Evolutionary conservation across 2,888 invertebrate species (phyloP).

Genomic region (Chrysolina haemoptera): DNA sequence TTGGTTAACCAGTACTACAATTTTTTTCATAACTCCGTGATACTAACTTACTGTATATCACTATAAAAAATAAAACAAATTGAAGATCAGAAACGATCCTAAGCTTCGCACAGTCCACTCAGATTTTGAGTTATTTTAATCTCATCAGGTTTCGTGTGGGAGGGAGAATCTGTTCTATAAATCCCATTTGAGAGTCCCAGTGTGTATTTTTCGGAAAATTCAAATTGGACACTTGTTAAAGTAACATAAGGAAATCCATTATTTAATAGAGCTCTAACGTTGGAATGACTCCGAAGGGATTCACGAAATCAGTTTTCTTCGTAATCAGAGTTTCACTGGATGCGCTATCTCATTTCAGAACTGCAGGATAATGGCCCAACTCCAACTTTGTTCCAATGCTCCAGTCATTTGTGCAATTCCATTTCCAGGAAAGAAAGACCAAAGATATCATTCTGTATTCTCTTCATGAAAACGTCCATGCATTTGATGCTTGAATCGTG

Average conservation of each 20-base stretch:
- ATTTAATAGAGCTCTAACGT: neutral
- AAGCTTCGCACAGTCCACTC: no score
- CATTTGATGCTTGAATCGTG: neutral
- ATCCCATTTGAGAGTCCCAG: neutral
- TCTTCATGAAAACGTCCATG: neutral
- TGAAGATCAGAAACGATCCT: no score
- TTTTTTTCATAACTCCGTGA: no score
- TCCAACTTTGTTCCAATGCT: neutral
- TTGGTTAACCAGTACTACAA: no score
- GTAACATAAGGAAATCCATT: neutral
- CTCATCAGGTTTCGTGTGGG: no score
- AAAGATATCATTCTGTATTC: neutral
- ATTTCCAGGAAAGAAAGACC: neutral
- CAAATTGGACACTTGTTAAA: neutral
- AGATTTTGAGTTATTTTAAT: no score
- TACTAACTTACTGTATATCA: no score
- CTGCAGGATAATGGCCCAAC: conserved; percentile 3
- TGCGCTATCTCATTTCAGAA: conserved; percentile 1
- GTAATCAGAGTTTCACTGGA: neutral
- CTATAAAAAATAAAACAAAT: no score
- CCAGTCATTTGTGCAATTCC: neutral
- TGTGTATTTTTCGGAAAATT: neutral
- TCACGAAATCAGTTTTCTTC: conserved; percentile 3
- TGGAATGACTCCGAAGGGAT: neutral
- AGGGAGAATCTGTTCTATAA: no score